Evolutionary conservation across 2,888 invertebrate genomes (phyloP).

Genomic region (Drosophila prostipennis): DNA sequence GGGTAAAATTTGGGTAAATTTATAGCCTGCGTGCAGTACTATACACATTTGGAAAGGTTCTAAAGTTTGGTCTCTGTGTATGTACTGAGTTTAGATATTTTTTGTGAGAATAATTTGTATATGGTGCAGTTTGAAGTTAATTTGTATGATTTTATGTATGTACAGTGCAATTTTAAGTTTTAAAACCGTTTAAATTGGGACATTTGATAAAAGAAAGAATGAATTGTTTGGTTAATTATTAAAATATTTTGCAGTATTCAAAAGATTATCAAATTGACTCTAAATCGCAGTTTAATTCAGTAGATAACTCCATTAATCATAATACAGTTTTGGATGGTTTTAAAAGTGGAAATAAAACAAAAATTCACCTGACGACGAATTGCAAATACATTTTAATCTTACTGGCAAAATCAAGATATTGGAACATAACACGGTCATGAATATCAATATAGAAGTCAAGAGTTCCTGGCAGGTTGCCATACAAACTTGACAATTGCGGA

Average conservation of each 20-base stretch:
- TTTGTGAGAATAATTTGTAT: constrained; percentile 11
- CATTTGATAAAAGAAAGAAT: not conserved
- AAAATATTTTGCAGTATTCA: not conserved
- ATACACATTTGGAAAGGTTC: constrained; percentile 17
- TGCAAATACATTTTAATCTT: constrained; percentile 8
- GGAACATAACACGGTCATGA: constrained; percentile 2
- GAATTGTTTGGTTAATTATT: not conserved
- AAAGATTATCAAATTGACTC: constrained; percentile 13
- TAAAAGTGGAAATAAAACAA: not conserved
- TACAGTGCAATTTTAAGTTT: constrained; percentile 15
- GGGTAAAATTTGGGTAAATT: not conserved
- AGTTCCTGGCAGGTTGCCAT: constrained; percentile 2
- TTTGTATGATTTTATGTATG: constrained; percentile 15
- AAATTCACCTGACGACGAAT: not conserved
- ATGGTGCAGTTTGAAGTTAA: constrained; percentile 6
- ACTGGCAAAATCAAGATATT: not conserved
- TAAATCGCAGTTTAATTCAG: not conserved
- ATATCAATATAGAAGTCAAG: constrained; percentile 7
- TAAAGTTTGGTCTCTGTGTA: constrained; percentile 35
- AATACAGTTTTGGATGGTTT: not conserved
- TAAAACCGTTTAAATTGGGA: not conserved
- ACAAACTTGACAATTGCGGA: constrained; percentile 10
- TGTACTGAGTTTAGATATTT: not conserved
- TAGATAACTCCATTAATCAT: not conserved
- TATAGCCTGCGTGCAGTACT: not conserved